Conservation (phyloP, 2,888 invertebrate genomes). For the Nomada fucata region DNA sequence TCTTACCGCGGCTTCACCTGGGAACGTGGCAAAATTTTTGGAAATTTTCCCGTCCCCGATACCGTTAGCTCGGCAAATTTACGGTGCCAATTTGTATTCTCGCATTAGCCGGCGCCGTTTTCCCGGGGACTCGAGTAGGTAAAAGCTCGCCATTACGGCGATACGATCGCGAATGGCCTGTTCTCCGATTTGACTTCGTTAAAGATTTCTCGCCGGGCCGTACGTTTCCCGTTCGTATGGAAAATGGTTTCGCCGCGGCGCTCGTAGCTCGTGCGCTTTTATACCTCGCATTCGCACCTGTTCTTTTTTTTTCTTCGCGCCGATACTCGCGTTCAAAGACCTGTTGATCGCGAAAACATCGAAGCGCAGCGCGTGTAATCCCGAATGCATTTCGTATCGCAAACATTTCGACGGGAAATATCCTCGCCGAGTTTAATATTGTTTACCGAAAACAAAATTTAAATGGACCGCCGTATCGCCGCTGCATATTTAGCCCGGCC, state of each 20-base stretch:
- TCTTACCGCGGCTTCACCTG: too few species aligned
- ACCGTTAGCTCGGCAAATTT: constrained; percentile 1
- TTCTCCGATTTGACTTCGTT: constrained; percentile 10
- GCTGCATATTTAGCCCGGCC: too few species aligned
- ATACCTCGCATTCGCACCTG: neutral
- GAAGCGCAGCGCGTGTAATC: neutral
- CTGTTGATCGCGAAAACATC: constrained; percentile 30
- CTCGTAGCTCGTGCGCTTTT: constrained; percentile 3
- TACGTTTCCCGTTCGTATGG: constrained; percentile 7
- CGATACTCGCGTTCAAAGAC: constrained; percentile 5
- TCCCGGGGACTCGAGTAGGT: constrained; percentile 10
- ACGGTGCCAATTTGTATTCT: constrained; percentile 21
- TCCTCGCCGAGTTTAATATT: neutral
- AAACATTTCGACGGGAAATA: neutral
- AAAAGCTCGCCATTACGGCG: constrained; percentile 9
- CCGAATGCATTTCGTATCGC: too few species aligned
- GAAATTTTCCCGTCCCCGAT: neutral
- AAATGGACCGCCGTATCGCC: neutral
- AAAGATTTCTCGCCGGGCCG: constrained; percentile 23
- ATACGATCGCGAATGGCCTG: constrained; percentile 9
- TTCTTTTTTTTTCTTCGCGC: constrained; percentile 9
- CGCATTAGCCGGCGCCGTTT: constrained; percentile 14
- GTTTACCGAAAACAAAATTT: neutral
- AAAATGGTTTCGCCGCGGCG: constrained; percentile 6
- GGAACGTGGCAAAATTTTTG: neutral